These are phyloP conservation scores for Choreutis nemorana DNA, from an alignment of 2,888 invertebrate genomes.

Conservation along the genomic window DNA sequence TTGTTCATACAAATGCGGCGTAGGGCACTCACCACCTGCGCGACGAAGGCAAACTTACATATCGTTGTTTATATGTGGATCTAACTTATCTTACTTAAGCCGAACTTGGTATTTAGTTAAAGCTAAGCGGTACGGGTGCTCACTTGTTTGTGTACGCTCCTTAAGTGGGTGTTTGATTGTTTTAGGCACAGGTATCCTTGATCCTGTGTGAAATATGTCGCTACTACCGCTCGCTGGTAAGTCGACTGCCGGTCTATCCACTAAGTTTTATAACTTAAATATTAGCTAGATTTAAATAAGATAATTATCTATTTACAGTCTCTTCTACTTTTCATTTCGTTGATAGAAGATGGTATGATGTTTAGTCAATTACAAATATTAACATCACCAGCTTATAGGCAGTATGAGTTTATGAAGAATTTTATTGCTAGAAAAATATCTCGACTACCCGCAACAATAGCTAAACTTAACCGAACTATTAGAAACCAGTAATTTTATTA, in stretches of 20 bases:
- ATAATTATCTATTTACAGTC: too few relatives aligned
- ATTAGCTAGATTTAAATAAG: too few relatives aligned
- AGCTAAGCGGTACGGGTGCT: slow-evolving; percentile 33
- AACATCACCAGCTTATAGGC: too few relatives aligned
- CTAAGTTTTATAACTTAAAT: slow-evolving; percentile 50
- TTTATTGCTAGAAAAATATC: too few relatives aligned
- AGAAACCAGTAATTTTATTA: too few relatives aligned
- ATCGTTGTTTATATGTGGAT: slow-evolving; percentile 18
- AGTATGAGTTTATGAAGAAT: too few relatives aligned
- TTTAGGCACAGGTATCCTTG: slow-evolving; percentile 55
- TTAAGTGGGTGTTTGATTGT: slow-evolving; percentile 56
- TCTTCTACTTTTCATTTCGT: too few relatives aligned
- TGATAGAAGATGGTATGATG: too few relatives aligned
- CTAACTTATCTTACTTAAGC: slow-evolving; percentile 56
- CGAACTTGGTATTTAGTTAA: slow-evolving; percentile 58
- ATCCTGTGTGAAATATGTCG: slow-evolving; percentile 58
- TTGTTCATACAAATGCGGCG: slow-evolving; percentile 6
- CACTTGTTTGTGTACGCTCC: slow-evolving; percentile 29
- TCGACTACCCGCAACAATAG: too few relatives aligned
- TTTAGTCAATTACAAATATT: too few relatives aligned
- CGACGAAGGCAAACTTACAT: slow-evolving; percentile 6
- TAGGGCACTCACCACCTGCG: slow-evolving; percentile 5
- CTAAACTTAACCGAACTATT: too few relatives aligned
- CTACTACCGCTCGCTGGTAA: slow-evolving; percentile 52
- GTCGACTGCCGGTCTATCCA: slow-evolving; percentile 49